Conservation (phyloP, 2,888 invertebrate genomes). For the Eupithecia exiguata region DNA sequence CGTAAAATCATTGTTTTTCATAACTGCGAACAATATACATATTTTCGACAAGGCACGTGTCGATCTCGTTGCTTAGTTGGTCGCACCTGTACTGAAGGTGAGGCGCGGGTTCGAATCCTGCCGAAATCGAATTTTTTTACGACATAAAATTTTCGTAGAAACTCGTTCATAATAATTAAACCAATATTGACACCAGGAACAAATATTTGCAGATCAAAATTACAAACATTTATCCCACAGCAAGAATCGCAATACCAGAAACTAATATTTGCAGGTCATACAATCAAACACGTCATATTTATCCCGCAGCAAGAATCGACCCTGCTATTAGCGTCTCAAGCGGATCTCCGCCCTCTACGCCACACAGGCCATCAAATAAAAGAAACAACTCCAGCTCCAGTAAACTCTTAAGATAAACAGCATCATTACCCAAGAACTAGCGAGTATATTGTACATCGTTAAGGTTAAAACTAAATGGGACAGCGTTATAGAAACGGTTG, state of each 20-base stretch:
- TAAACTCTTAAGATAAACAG: constrained; percentile 44
- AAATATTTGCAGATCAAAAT: too few species aligned
- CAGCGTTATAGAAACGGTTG: constrained; percentile 61
- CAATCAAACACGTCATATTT: not conserved
- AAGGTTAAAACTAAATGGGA: constrained; percentile 63
- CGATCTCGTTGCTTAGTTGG: too few species aligned
- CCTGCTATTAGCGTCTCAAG: not conserved
- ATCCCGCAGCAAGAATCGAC: not conserved
- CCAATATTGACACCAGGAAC: too few species aligned
- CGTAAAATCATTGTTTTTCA: not conserved
- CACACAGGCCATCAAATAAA: not conserved
- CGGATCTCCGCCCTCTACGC: not conserved
- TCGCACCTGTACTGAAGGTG: too few species aligned
- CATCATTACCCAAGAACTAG: constrained; percentile 55
- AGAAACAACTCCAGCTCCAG: not conserved
- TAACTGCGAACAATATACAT: too few species aligned
- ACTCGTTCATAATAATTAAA: too few species aligned
- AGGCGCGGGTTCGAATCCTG: too few species aligned
- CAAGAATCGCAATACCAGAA: too few species aligned
- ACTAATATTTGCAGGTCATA: not conserved
- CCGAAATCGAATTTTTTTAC: too few species aligned
- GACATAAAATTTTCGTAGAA: too few species aligned
- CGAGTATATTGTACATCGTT: constrained; percentile 54
- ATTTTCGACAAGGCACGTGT: too few species aligned
- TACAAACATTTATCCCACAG: too few species aligned